Percentiles rank a stretch among this genome's conserved stretches.
These are phyloP conservation scores for Lithophane socia DNA, from an alignment of 2,888 invertebrate species.

Conservation along the genomic window DNA sequence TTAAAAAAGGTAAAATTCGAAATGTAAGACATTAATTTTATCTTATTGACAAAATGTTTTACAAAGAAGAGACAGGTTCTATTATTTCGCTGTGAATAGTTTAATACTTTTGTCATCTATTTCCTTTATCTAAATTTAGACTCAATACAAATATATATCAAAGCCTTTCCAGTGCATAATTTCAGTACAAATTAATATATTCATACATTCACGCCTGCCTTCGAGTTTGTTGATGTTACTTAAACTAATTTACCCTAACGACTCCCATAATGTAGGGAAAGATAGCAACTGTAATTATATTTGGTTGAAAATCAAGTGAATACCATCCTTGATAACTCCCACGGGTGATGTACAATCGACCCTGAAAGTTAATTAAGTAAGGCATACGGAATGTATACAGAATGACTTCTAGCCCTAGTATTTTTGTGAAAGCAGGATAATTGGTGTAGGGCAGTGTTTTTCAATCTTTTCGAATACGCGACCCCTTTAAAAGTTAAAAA, in stretches of 20 bases:
- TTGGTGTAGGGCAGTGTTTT: too few relatives aligned
- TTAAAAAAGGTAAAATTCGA: background rate
- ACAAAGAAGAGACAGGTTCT: background rate
- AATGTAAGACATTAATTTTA: too few relatives aligned
- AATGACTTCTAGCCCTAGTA: conserved; percentile 25
- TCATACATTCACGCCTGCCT: conserved; percentile 52
- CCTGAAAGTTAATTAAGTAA: conserved; percentile 65
- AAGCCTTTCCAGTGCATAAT: conserved; percentile 31
- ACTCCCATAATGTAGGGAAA: conserved; percentile 64
- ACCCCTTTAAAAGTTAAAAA: too few relatives aligned
- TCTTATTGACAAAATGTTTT: background rate
- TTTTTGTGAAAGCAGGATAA: conserved; percentile 22
- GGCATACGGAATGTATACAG: conserved; percentile 33
- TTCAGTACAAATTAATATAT: conserved; percentile 53
- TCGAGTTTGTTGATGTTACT: conserved; percentile 61
- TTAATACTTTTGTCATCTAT: background rate
- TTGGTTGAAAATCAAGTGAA: conserved; percentile 67
- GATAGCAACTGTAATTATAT: conserved; percentile 70
- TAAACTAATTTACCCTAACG: conserved; percentile 72
- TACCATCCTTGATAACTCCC: conserved; percentile 60
- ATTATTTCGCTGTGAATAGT: background rate
- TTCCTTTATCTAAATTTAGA: background rate
- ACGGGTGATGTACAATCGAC: conserved; percentile 57
- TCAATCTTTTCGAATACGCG: too few relatives aligned
- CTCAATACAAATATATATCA: conserved; percentile 23